A percentile compares a stretch with the other conserved stretches of the same genome.
phyloP scores from a whole-genome alignment of 2,113 vertebrate genomes.

The Glaucomys volans region DNA sequence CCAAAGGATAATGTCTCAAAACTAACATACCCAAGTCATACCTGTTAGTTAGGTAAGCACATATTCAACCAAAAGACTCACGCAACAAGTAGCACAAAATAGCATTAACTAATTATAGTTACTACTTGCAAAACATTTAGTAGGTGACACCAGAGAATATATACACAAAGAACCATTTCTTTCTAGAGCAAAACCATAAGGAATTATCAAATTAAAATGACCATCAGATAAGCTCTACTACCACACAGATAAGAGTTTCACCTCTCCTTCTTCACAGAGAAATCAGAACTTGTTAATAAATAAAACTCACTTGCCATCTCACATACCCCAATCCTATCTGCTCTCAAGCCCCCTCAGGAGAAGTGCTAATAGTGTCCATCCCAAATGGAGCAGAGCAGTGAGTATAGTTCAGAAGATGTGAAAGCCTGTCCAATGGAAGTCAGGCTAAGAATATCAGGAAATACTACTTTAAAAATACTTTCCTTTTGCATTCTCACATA shows the following conservation, averaged over 20 bases:
- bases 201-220: slow-evolving; percentile 49
- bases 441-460: not conserved
- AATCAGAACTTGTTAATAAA: not conserved
- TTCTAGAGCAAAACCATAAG: not conserved
- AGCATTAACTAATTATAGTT: not conserved
- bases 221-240: not conserved
- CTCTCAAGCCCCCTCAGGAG: not conserved
- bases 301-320: not conserved
- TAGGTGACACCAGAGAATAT: not conserved
- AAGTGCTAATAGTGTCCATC: not conserved
- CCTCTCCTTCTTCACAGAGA: not conserved
- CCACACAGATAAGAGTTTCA: not conserved
- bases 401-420: not conserved
- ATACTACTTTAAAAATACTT: not conserved
- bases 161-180: slow-evolving; percentile 7
- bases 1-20: slow-evolving; percentile 39
- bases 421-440: not conserved
- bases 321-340: not conserved
- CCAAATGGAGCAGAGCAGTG: not conserved
- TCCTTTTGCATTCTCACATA: not conserved
- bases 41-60: not conserved
- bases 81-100: not conserved
- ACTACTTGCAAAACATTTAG: not conserved
- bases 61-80: not conserved
- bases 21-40: not conserved